Base-by-base conservation (phyloP, 2,888 invertebrate genomes). In the Watsonalla binaria region DNA sequence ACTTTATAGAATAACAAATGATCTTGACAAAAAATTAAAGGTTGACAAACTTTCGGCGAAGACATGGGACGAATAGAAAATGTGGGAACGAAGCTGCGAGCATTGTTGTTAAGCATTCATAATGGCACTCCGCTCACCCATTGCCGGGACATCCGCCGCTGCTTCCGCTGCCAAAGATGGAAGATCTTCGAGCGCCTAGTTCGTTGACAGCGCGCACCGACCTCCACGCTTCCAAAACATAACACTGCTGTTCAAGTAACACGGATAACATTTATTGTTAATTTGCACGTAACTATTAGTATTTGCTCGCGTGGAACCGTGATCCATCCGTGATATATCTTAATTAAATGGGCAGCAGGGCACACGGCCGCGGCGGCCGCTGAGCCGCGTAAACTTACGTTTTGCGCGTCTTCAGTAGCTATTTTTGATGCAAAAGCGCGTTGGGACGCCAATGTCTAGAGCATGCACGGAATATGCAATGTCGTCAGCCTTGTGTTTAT, bases 91-190 rank as follows among this genome's bases (percentile, higher is more conserved):
- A 79, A 76, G 76, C 74, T 76, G 74, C 64, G 80, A 77, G 79
- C 76, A 84, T 84, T 84, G 84, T 86, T 84, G 83, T 86, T 80
- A 84, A 76, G 82, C 82, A 90, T 90, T 90, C 88, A 87, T 84
- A 49, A 86, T 86, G 85, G 80, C 74, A 80, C 72, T 76, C 72
- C 70, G 82, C 90, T 89, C 83, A 90, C 90, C 90, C 90, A 90
- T 90, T 72, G 86, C 83, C 81, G 87, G 85, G 84, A 89, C 90
- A 88, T 90, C 90, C 90, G 90, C 76, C 76, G 84, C 72, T 82
- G 80, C 88, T 90, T 90, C 90, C 90, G 90, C 80, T 89, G 85
- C 90, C 90, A 87, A 90, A 90, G 90, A 90, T 87, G 90, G 90
- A 78, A 81, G 85, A 88, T 89, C 83, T 82, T 82, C 75, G 69